Conservation (phyloP, 2,888 invertebrate genomes). For the Nephrotoma guestfalica region DNA sequence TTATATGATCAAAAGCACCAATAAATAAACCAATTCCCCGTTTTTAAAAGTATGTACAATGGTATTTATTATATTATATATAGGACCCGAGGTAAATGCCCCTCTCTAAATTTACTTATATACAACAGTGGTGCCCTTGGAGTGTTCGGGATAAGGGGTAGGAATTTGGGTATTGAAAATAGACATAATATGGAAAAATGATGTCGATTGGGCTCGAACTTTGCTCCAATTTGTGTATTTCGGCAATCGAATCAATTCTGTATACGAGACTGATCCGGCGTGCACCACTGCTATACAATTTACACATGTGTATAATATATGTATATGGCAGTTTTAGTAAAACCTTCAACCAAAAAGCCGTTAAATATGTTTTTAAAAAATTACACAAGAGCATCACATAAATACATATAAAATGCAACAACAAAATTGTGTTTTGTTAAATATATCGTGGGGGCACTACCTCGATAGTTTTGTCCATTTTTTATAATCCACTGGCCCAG, state of each 20-base stretch:
- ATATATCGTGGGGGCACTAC: conserved; percentile 24
- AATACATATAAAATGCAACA: neutral
- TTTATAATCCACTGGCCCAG: conserved; percentile 42
- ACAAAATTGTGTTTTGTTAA: neutral
- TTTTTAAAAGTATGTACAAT: neutral
- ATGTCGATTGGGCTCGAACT: too few species aligned
- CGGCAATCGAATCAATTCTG: neutral
- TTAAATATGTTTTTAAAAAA: neutral
- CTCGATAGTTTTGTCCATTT: conserved; percentile 40
- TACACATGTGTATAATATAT: neutral
- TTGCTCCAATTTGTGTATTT: neutral
- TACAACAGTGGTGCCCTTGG: neutral
- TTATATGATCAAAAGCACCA: neutral
- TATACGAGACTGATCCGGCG: neutral
- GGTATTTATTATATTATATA: neutral
- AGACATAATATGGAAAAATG: neutral
- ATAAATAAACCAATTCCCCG: neutral
- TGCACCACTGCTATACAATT: neutral
- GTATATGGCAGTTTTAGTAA: neutral
- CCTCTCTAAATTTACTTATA: neutral
- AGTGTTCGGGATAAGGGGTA: neutral
- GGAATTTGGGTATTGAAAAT: neutral
- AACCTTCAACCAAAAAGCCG: neutral
- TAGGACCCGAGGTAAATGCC: neutral
- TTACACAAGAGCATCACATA: neutral